These are phyloP conservation scores for Piprites chloris DNA, from an alignment of 2,113 vertebrate species.

Conservation along the genomic window DNA sequence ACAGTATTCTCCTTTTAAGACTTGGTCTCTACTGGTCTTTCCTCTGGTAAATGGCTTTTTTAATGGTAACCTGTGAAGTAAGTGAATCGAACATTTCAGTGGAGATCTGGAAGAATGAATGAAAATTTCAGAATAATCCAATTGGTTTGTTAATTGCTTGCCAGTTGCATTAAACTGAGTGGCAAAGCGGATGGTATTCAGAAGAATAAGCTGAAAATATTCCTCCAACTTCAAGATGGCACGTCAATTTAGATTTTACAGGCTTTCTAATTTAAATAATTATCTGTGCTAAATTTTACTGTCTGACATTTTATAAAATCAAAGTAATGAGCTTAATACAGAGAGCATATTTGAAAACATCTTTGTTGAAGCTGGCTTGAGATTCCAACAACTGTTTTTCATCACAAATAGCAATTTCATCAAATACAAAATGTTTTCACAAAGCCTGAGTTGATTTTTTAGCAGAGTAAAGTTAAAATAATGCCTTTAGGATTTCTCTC, in stretches of 20 bases:
- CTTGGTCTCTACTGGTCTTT: background rate
- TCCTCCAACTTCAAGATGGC: background rate
- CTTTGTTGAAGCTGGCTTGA: constrained; percentile 26
- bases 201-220: constrained; percentile 16
- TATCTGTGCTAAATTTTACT: constrained; percentile 50
- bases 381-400: background rate
- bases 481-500: background rate
- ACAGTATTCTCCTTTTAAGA: background rate
- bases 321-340: constrained; percentile 37
- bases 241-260: background rate
- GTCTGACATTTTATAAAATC: constrained; percentile 7
- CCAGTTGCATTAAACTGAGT: constrained; percentile 55
- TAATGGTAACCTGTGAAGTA: constrained; percentile 16
- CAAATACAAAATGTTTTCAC: background rate
- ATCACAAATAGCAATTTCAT: background rate
- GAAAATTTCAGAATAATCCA: constrained; percentile 30
- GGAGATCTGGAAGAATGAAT: constrained; percentile 15
- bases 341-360: constrained; percentile 37
- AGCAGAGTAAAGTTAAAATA: background rate
- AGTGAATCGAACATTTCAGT: constrained; percentile 25
- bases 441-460: background rate
- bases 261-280: constrained; percentile 24
- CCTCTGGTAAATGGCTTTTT: constrained; percentile 42
- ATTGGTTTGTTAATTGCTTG: constrained; percentile 43
- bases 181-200: background rate